Evolutionary conservation across 2,888 invertebrate species (phyloP).

Genomic region (Diachrysia chrysitis): DNA sequence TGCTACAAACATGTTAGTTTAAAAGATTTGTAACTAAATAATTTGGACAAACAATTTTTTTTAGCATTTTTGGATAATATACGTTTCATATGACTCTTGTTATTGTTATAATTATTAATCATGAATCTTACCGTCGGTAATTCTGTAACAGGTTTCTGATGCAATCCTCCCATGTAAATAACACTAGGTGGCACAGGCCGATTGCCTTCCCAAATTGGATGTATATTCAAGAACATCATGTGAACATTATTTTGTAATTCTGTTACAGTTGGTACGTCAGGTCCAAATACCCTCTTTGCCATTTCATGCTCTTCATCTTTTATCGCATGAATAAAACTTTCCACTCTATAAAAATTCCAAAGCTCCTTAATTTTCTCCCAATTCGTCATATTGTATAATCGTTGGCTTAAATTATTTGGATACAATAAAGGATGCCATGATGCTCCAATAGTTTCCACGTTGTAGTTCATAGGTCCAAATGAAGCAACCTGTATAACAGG

Average conservation of each 20-base stretch:
- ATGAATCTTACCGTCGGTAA: slow-evolving; percentile 28
- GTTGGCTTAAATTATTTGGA: slow-evolving; percentile 53
- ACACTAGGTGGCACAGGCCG: slow-evolving; percentile 76
- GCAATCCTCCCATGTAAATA: slow-evolving; percentile 75
- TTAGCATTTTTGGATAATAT: no score
- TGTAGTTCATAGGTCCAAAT: slow-evolving; percentile 49
- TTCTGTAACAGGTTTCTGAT: slow-evolving; percentile 17
- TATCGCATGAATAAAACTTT: slow-evolving; percentile 25
- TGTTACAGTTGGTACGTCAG: slow-evolving; percentile 51
- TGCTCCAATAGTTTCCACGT: slow-evolving; percentile 58
- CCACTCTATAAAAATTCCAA: slow-evolving; percentile 31
- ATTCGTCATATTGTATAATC: slow-evolving; percentile 56
- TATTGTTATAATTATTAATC: no score
- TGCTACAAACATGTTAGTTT: no score
- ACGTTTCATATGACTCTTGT: no score
- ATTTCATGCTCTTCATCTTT: slow-evolving; percentile 49
- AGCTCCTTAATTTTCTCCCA: slow-evolving; percentile 65
- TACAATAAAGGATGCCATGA: slow-evolving; percentile 62
- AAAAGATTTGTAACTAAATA: no score
- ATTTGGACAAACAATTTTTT: no score
- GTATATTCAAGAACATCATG: slow-evolving; percentile 76
- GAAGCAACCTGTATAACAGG: slow-evolving; percentile 68
- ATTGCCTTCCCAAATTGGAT: slow-evolving; percentile 72
- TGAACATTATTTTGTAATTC: slow-evolving; percentile 67
- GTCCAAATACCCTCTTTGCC: slow-evolving; percentile 58